Base-by-base conservation (phyloP, 2,888 invertebrate species). In the Scotopteryx bipunctaria region DNA sequence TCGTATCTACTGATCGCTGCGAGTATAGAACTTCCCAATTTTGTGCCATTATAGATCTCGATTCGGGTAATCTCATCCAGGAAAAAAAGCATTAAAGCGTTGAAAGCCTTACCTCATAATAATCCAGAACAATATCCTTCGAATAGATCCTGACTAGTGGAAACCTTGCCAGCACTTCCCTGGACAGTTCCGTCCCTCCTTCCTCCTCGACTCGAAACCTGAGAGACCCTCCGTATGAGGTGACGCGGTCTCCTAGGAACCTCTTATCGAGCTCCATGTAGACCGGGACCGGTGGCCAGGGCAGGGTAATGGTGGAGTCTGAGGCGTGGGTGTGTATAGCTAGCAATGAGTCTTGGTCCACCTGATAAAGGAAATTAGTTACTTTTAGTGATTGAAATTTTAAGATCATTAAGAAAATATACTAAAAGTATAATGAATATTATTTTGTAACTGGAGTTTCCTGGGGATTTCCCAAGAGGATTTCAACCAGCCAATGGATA, bases 141-240 rank as follows among this genome's bases (percentile, higher is more conserved):
- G 92, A 96, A 72, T 97, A 95, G 32, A 99, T 83, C 68, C 97
- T 94, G 3, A 98, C 95, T 9, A 97, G 83, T 0, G 98, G 97
- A 78, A 94, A 95, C 46, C 92, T 91, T 1, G 91, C 83, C 27
- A 94, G 73, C 1, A 93, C 80, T 1, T 94, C 90, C 2, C 85
- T 81, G 0, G 89, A 80, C 21, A 93, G 92, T 13, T 93, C 87
- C 23, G 91, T 91, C 0, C 92, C 91, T 0, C 91, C 91, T 33
- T 94, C 93, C 57, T 94, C 94, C 43, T 94, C 92, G 0, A 95
- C 93, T 0, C 92, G 91, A 77, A 98, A 98, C 58, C 95, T 92
- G 37, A 99, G 85, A 58, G 93, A 93, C 2, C 99, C 99, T 16
- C 97, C 98, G 82, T 99, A 99, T 14, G 98, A 97, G 56, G 95